Percentiles rank a stretch among this genome's conserved stretches.
Conservation (phyloP, 2,888 invertebrate species). For the Pristionchus maxplancki region DNA sequence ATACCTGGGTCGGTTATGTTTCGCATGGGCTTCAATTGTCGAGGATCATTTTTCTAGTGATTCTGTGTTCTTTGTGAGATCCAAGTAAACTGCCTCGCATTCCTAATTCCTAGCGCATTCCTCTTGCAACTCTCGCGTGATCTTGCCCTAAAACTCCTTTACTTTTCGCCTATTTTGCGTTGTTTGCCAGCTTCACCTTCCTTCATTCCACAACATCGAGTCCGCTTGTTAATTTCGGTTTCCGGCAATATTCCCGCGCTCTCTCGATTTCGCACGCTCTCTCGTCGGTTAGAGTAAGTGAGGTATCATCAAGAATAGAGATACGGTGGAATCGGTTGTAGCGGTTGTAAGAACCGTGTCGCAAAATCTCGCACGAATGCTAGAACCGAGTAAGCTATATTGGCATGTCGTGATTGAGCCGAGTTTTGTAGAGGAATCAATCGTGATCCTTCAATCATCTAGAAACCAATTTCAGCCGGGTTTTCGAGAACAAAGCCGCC, state of each 20-base stretch:
- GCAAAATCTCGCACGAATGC: neutral
- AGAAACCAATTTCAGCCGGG: neutral
- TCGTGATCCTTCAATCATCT: too few species aligned
- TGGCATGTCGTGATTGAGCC: neutral
- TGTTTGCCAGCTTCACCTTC: neutral
- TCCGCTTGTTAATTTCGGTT: slow-evolving; percentile 34
- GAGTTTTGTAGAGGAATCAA: neutral
- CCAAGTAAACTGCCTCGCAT: neutral
- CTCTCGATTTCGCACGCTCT: neutral
- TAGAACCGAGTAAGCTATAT: neutral
- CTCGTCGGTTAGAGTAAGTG: neutral
- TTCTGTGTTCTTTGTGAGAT: too few species aligned
- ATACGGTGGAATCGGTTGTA: neutral
- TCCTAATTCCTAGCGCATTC: neutral
- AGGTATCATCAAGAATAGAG: neutral
- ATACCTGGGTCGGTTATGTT: too few species aligned
- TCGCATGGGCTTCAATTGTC: neutral
- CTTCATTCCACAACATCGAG: slow-evolving; percentile 33
- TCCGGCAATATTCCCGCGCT: neutral
- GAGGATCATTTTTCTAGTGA: neutral
- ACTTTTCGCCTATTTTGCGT: slow-evolving; percentile 10
- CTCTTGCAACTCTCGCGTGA: neutral
- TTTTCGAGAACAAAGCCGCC: neutral
- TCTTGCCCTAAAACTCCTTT: neutral
- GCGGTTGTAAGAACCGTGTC: neutral